Percentiles rank a stretch among this genome's conserved stretches.
Evolutionary conservation across 2,113 vertebrate genomes (phyloP).

Genomic region (Cromileptes altivelis): DNA sequence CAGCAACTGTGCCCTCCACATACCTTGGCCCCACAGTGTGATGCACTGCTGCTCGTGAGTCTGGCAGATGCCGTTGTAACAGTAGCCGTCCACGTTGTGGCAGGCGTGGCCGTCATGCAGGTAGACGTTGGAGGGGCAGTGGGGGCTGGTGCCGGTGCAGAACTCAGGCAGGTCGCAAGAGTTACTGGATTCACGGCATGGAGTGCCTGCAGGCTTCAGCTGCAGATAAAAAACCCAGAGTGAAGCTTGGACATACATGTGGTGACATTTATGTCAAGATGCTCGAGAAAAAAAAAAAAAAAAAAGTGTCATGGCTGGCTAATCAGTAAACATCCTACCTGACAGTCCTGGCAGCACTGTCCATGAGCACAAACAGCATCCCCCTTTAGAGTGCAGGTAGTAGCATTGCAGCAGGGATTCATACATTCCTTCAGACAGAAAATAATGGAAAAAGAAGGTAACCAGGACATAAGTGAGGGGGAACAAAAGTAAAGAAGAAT

Average conservation of each 20-base stretch:
- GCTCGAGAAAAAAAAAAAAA: not conserved
- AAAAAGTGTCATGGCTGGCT: not conserved
- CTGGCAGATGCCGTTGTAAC: slow-evolving; percentile 97
- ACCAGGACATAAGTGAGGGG: not conserved
- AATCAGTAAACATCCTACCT: slow-evolving; percentile 81
- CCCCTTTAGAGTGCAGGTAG: slow-evolving; percentile 90
- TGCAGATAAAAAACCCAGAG: slow-evolving; percentile 58
- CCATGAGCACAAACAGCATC: slow-evolving; percentile 95
- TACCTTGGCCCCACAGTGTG: slow-evolving; percentile 97
- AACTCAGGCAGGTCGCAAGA: slow-evolving; percentile 98
- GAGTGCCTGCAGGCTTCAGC: slow-evolving; percentile 92
- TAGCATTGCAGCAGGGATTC: slow-evolving; percentile 95
- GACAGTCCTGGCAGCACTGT: slow-evolving; percentile 94
- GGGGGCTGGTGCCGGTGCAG: slow-evolving; percentile 91
- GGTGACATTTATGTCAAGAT: slow-evolving; percentile 3
- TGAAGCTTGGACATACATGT: not conserved
- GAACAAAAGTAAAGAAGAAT: slow-evolving; percentile 44
- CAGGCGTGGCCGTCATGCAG: slow-evolving; percentile 95
- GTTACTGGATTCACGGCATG: slow-evolving; percentile 91
- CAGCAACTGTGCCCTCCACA: slow-evolving; percentile 14
- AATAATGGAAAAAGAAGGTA: slow-evolving; percentile 8
- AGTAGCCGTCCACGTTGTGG: slow-evolving; percentile 90
- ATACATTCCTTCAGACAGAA: slow-evolving; percentile 88
- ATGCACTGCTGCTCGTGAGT: slow-evolving; percentile 99
- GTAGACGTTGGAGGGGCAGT: slow-evolving; percentile 97